Percentiles rank a stretch among this genome's conserved stretches.
Evolutionary conservation across 2,113 vertebrate species (phyloP).

Genomic region (Hemibagrus wyckioides): DNA sequence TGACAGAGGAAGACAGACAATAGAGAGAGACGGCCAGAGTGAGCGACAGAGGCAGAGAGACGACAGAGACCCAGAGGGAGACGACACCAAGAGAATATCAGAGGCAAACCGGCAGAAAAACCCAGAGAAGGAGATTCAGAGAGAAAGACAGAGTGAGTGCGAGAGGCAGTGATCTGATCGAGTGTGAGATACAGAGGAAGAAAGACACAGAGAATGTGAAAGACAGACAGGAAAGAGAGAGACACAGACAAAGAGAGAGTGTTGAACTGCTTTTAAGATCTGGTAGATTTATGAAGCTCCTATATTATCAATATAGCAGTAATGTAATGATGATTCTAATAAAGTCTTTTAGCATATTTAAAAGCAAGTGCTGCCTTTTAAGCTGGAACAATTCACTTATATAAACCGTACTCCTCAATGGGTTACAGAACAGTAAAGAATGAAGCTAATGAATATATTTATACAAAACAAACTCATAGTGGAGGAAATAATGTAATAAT

Average conservation of each 20-base stretch:
- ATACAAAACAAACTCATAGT: background rate
- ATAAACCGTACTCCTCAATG: no score
- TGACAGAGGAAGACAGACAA: no score
- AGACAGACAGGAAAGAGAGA: background rate
- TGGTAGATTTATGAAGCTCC: background rate
- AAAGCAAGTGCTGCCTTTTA: background rate
- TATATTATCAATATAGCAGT: background rate
- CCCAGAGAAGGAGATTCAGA: no score
- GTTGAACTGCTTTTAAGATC: background rate
- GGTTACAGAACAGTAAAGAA: background rate
- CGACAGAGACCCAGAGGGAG: no score
- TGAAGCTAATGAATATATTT: background rate
- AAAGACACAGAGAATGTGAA: background rate
- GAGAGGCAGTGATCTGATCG: no score
- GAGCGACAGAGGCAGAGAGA: no score
- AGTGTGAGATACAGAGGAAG: background rate
- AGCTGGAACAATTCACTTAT: background rate
- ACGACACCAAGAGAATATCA: background rate
- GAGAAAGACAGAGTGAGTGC: no score
- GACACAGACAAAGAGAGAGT: background rate
- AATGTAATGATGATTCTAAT: background rate
- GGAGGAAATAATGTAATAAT: background rate
- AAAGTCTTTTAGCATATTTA: background rate
- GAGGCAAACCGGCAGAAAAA: no score
- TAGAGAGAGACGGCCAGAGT: background rate